Evolutionary conservation across 2,888 invertebrate species (phyloP), one percentile per base, ranked within the genome.

Genomic region (Hydrotaea diabolus): DNA sequence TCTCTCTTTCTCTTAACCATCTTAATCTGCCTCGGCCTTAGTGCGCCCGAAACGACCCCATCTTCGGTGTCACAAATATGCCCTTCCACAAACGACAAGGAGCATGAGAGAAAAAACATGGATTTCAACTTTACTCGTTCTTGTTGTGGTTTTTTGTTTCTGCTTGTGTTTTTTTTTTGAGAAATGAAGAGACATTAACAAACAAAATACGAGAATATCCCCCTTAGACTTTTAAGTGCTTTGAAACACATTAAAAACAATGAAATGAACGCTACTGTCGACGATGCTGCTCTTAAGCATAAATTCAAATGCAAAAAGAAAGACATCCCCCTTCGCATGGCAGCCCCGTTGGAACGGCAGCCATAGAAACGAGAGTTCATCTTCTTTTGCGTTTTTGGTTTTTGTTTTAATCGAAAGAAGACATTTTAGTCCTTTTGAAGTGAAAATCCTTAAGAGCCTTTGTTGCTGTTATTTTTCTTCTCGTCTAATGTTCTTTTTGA

Each of bases 101-200:
- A 66, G 66, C 15, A n/a, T 66, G 46, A 77, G 62, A 53, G 9
- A 46, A 87, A 88, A 87, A 90, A 91, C 91, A 91, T 89, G 91
- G 91, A 90, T 88, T 90, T 91, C 91, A 91, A 91, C 91, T 91
- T 90, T 91, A 89, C 89, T 88, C 88, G 72, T 79, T 82, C 79
- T 79, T 62, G 55, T 39, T 66, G 66, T 66, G 66, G 62, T 62
- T 66, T 64, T 71, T 66, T 36, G 31, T 62, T 66, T 64, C 62
- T 64, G 72, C 36, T 73, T 31, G 2, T 31, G 2, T 31, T 31
- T 31, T 31, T 31, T 31, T 74, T 64, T 69, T 46, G 23, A 69
- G 31, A 69, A 69, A 69, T 69, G 69, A 69, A 69, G 69, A 69
- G 69, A 69, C 69, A 69, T 69, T 69, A 69, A 55, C 55, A 55